These are phyloP conservation scores for Centropus unirufus DNA, from an alignment of 2,113 vertebrate species.

Conservation along the genomic window DNA sequence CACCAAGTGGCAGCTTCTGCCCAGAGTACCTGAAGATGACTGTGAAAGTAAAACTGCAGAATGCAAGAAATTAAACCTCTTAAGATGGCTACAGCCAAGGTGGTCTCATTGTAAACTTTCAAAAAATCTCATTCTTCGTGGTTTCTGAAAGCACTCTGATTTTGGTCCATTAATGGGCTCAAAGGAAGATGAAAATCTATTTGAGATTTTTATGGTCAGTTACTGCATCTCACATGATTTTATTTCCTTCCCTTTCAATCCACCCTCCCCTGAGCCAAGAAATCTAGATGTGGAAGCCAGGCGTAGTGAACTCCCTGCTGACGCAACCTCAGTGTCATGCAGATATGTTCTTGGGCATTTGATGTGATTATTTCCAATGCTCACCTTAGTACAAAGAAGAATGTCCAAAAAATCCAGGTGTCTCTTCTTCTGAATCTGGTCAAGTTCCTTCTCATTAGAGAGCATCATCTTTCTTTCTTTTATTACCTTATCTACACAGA, in stretches of 20 bases:
- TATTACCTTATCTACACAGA: conserved; percentile 74
- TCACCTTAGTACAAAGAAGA: conserved; percentile 84
- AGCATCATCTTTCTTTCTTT: conserved; percentile 79
- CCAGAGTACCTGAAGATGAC: neutral
- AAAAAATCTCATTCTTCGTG: neutral
- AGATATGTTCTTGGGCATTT: conserved; percentile 61
- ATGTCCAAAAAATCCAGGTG: conserved; percentile 90
- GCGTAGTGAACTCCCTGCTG: neutral
- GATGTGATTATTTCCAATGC: conserved; percentile 56
- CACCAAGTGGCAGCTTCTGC: neutral
- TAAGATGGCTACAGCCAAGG: neutral
- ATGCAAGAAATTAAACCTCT: neutral
- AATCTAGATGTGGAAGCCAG: neutral
- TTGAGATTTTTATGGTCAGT: neutral
- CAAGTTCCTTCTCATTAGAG: conserved; percentile 68
- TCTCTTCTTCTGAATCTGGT: conserved; percentile 73
- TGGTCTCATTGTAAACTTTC: neutral
- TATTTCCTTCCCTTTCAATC: neutral
- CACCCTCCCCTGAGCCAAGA: neutral
- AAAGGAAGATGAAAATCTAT: neutral
- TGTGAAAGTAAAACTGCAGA: neutral
- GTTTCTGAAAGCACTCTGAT: neutral
- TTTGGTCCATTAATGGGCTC: neutral
- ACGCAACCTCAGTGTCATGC: rapidly evolving
- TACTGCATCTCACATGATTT: neutral